Conservation (phyloP, 2,113 vertebrate species). For the Saccopteryx bilineata region DNA sequence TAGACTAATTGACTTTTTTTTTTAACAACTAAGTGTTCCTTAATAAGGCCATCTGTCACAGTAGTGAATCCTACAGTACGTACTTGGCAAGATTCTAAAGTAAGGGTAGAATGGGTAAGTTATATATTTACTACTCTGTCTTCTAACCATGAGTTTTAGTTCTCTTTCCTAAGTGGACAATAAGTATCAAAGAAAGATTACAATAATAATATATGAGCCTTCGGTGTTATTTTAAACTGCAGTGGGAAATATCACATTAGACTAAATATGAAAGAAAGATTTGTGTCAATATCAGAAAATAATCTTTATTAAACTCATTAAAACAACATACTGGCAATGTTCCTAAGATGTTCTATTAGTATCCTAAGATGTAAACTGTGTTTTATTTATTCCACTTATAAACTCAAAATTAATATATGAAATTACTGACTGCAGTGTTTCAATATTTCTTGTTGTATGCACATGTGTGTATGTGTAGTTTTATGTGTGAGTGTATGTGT, state of each 20-base stretch:
- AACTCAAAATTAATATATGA: constrained; percentile 52
- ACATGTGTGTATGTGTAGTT: neutral
- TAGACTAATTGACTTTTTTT: constrained; percentile 79
- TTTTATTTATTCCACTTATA: constrained; percentile 54
- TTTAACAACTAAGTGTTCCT: constrained; percentile 66
- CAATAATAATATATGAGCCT: neutral
- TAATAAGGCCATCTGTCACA: constrained; percentile 79
- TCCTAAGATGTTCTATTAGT: neutral
- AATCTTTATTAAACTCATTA: constrained; percentile 63
- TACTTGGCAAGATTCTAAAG: neutral
- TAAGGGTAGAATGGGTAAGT: neutral
- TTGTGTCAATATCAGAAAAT: constrained; percentile 62
- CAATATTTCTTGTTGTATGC: neutral
- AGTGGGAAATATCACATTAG: neutral
- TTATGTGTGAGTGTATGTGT: neutral
- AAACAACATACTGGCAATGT: constrained; percentile 39
- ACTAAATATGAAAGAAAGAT: constrained; percentile 41
- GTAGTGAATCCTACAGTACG: constrained; percentile 11
- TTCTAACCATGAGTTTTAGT: constrained; percentile 1
- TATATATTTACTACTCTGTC: constrained; percentile 5
- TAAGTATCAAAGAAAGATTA: neutral
- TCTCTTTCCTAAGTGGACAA: constrained; percentile 9
- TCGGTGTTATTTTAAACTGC: neutral
- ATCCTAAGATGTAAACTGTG: constrained; percentile 36
- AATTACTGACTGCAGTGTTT: constrained; percentile 45